Evolutionary conservation across 2,113 vertebrate species (phyloP).

Genomic region (Rhinichthys klamathensis): DNA sequence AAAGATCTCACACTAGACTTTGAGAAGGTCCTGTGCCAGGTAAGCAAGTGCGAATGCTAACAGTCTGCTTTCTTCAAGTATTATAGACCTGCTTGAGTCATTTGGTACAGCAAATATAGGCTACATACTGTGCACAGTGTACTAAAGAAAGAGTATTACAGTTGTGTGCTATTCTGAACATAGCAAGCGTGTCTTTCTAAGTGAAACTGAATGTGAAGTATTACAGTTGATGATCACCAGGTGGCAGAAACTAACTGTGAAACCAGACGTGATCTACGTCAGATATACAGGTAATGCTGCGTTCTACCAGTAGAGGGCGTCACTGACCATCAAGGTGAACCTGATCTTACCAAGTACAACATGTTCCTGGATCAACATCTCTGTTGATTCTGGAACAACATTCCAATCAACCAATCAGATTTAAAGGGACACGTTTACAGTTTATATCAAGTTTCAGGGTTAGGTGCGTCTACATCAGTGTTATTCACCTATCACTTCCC

Average conservation of each 20-base stretch:
- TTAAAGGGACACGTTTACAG: too few species aligned
- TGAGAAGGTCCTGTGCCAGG: background rate
- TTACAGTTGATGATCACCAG: constrained; percentile 7
- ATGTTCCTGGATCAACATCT: too few species aligned
- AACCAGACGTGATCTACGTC: background rate
- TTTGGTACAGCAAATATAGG: background rate
- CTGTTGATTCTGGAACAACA: too few species aligned
- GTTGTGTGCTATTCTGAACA: background rate
- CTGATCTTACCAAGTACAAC: too few species aligned
- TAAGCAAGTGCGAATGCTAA: background rate
- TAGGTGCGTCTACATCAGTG: too few species aligned
- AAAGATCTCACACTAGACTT: background rate
- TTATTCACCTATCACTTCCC: too few species aligned
- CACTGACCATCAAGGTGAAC: background rate
- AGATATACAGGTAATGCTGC: background rate
- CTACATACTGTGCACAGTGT: background rate
- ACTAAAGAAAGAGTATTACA: background rate
- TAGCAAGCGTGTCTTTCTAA: background rate
- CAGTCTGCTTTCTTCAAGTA: background rate
- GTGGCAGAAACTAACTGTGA: background rate
- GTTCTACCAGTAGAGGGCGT: constrained; percentile 35
- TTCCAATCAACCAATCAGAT: too few species aligned
- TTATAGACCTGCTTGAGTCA: background rate
- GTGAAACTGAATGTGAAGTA: background rate
- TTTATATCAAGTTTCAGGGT: too few species aligned